phyloP scores from a whole-genome alignment of 2,113 vertebrate species.

The Stegastes partitus region DNA sequence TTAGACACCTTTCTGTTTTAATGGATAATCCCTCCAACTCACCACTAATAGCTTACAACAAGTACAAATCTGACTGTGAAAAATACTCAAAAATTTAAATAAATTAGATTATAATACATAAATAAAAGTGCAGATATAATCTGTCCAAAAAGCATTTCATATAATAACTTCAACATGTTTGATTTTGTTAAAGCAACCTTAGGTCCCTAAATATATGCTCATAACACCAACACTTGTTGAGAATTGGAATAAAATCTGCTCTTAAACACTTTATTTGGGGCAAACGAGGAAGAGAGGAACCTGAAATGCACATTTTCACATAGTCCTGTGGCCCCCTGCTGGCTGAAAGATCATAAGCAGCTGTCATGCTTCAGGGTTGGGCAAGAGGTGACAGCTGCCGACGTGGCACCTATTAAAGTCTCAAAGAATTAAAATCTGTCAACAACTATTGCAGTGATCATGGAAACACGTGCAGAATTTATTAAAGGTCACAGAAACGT shows the following conservation, averaged over 20 bases:
- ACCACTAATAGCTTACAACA: no score
- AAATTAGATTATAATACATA: no score
- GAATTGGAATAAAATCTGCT: not conserved
- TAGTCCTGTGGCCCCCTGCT: slow-evolving; percentile 44
- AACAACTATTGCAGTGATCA: not conserved
- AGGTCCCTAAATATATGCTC: no score
- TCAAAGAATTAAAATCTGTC: not conserved
- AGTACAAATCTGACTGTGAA: no score
- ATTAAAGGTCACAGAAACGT: slow-evolving; percentile 19
- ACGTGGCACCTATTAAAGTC: not conserved
- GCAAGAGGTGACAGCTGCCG: not conserved
- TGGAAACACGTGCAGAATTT: not conserved
- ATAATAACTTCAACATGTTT: no score
- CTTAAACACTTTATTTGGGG: not conserved
- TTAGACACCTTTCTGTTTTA: no score
- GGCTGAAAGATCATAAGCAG: not conserved
- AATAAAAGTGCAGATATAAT: no score
- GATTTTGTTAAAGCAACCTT: no score
- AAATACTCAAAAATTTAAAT: no score
- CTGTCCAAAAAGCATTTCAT: no score
- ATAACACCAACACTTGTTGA: no score
- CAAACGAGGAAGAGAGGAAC: not conserved
- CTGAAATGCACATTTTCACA: not conserved
- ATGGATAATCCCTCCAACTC: no score
- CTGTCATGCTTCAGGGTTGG: not conserved